These are phyloP conservation scores for Zygogramma bicolorata DNA, from an alignment of 2,888 invertebrate species.

Conservation along the genomic window DNA sequence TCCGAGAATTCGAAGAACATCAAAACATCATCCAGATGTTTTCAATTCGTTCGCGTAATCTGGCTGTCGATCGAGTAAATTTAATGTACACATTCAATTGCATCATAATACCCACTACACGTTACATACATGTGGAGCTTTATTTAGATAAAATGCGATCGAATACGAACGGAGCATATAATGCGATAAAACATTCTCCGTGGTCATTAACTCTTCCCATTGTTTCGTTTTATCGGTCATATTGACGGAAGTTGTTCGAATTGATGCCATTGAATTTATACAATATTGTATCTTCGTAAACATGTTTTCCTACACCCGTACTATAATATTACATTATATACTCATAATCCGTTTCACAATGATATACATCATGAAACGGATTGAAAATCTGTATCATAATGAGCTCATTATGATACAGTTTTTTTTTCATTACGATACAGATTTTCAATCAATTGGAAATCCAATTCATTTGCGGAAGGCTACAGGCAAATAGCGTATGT, in stretches of 20 bases:
- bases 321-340: no score
- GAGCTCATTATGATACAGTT: no score
- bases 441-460: no score
- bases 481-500: no score
- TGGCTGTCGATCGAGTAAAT: neutral
- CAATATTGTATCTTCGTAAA: no score
- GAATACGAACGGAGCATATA: no score
- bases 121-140: neutral
- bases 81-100: neutral
- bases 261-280: neutral
- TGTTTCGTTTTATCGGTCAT: neutral
- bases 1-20: neutral
- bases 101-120: neutral
- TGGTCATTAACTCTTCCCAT: neutral
- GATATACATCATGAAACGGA: no score
- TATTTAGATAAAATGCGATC: neutral
- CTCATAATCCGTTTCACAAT: no score
- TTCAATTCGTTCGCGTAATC: neutral
- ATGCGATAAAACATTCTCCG: neutral
- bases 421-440: no score
- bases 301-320: no score
- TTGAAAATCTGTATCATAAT: no score
- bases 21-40: neutral
- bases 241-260: neutral
- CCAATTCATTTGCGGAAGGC: no score